These are phyloP conservation scores for Geococcyx californianus DNA, from an alignment of 2,113 vertebrate genomes.

Conservation along the genomic window DNA sequence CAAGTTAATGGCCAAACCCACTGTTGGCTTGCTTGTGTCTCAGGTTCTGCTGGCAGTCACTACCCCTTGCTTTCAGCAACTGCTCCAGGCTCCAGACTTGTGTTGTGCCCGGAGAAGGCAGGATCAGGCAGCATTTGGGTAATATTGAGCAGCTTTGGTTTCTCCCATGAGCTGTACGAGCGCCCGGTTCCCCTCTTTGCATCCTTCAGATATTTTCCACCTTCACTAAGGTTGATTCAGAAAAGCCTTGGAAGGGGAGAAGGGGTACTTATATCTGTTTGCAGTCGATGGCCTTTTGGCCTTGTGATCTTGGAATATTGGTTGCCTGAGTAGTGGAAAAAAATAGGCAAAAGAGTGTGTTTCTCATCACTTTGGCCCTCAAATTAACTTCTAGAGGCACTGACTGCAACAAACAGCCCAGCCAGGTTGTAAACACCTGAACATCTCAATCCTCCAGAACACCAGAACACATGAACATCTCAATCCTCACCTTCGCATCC, in stretches of 20 bases:
- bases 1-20: too few species aligned
- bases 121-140: fast-evolving
- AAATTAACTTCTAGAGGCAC: not conserved
- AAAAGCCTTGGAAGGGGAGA: not conserved
- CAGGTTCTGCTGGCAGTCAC: too few species aligned
- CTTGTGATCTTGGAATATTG: not conserved
- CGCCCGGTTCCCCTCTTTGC: fast-evolving
- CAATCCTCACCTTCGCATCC: fast-evolving
- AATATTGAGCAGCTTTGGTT: not conserved
- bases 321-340: not conserved
- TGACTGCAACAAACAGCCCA: not conserved
- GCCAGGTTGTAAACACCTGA: not conserved
- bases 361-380: not conserved
- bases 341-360: not conserved
- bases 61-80: fast-evolving
- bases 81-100: not conserved
- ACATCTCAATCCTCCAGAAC: fast-evolving
- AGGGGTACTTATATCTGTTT: not conserved
- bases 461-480: fast-evolving
- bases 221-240: not conserved
- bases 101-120: fast-evolving
- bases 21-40: too few species aligned
- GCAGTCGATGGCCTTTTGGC: fast-evolving
- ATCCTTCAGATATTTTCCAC: not conserved
- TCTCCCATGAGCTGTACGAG: not conserved